Conservation (phyloP, 2,888 invertebrate genomes). For the Chymomyza fuscimana region DNA sequence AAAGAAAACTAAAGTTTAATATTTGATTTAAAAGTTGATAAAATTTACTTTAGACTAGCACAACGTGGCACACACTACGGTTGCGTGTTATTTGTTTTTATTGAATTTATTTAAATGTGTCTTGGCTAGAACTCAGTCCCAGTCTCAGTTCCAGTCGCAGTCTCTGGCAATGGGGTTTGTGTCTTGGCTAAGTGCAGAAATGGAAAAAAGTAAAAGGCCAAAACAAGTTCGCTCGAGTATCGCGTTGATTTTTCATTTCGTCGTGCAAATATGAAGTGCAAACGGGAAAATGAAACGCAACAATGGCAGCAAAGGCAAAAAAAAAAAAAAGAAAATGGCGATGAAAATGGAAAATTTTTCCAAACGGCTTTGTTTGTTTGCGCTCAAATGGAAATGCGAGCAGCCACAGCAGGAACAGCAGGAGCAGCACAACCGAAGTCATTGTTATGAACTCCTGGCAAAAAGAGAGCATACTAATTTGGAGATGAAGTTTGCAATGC, state of each 20-base stretch:
- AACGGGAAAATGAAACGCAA: slow-evolving; percentile 47
- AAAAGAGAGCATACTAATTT: slow-evolving; percentile 45
- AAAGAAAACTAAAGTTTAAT: slow-evolving; percentile 62
- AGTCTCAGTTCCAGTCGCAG: neutral
- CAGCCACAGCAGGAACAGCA: slow-evolving; percentile 32
- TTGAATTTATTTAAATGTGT: slow-evolving; percentile 66
- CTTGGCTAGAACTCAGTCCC: slow-evolving; percentile 22
- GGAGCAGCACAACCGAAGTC: slow-evolving; percentile 6
- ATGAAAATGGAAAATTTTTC: slow-evolving; percentile 50
- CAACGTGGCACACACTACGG: slow-evolving; percentile 39
- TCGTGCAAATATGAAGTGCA: slow-evolving; percentile 70
- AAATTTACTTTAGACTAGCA: slow-evolving; percentile 65
- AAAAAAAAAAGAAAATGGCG: slow-evolving; percentile 22
- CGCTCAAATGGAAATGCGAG: slow-evolving; percentile 60
- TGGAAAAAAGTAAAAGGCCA: neutral
- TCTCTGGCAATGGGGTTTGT: neutral
- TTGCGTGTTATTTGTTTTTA: slow-evolving; percentile 56
- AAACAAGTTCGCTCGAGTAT: slow-evolving; percentile 27
- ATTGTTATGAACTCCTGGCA: slow-evolving; percentile 47
- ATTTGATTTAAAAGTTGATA: slow-evolving; percentile 73
- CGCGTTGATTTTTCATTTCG: slow-evolving; percentile 67
- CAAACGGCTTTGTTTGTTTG: slow-evolving; percentile 64
- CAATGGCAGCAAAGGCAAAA: slow-evolving; percentile 27
- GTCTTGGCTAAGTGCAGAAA: neutral
- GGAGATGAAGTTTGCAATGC: slow-evolving; percentile 26